Conservation (phyloP, 2,113 vertebrate genomes). For the Malurus alboscapulatus region DNA sequence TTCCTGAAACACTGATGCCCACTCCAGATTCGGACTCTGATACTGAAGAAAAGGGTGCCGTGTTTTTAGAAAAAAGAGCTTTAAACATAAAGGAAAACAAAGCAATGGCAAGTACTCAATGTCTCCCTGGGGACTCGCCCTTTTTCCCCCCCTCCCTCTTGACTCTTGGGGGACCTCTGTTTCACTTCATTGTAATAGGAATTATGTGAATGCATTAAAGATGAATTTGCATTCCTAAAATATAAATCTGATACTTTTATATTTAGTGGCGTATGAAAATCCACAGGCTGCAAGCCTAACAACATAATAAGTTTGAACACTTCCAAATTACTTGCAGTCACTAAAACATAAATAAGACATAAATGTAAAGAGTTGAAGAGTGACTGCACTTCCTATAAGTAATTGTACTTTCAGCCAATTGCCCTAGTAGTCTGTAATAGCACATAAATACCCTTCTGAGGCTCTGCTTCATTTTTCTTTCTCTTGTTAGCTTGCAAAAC, state of each 20-base stretch:
- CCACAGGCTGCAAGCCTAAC: not conserved
- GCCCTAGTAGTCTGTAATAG: not conserved
- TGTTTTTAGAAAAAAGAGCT: slow-evolving; percentile 90
- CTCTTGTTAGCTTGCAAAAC: slow-evolving; percentile 86
- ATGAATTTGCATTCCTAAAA: not conserved
- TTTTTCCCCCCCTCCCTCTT: not conserved
- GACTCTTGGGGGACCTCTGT: not conserved
- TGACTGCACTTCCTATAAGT: not conserved
- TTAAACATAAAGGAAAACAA: slow-evolving; percentile 98
- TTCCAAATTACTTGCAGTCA: not conserved
- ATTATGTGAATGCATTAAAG: not conserved
- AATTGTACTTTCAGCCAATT: slow-evolving; percentile 28
- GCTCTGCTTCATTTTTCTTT: slow-evolving; percentile 8
- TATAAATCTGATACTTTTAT: not conserved
- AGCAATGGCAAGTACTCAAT: slow-evolving; percentile 83
- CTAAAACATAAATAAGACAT: not conserved
- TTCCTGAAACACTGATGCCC: slow-evolving; percentile 26
- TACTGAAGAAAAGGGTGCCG: slow-evolving; percentile 75
- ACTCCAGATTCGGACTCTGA: slow-evolving; percentile 59
- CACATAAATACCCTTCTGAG: slow-evolving; percentile 6
- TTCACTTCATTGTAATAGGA: not conserved
- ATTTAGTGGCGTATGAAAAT: not conserved
- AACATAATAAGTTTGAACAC: not conserved
- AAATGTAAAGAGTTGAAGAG: not conserved
- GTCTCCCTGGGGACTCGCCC: not conserved